Base-by-base conservation (phyloP, 92 coral and sea anemone genomes). In the Actinernus sp. region DNA sequence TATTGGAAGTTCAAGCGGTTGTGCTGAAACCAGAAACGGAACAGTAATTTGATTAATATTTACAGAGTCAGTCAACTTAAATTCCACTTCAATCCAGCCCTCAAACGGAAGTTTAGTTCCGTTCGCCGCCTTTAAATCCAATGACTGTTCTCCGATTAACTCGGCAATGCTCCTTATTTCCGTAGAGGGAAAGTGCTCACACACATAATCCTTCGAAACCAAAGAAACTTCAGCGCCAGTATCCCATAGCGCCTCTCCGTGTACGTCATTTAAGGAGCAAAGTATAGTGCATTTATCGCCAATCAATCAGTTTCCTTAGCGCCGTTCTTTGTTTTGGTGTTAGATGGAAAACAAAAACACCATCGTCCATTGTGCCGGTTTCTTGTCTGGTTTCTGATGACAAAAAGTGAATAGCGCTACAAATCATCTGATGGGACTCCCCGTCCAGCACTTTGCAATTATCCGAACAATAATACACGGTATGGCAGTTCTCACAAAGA, bases 221-320 rank as follows among this genome's bases (percentile, higher is more conserved):
- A 77, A 53, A 31, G 78, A 88, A 31, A 88, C 89, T 60, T 88
- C 88, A 36, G 88, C 78, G 24, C 79, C 86, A 0, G 88, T 82
- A 74, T 82, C 86, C 87, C 86, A 70, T 39, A 83, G 51, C 4
- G 75, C 74, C 26, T 88, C 49, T 50, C 44, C 57, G 3, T 58
- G 21, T 69, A 65, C 59, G 18, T 49, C 24, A 49, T 65, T 65
- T 1, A 63, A 22, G 25, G 29, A 7, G 38, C 73, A 87, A 11
- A 53, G 51, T 0, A 82, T 53, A 44, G 71, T 88, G 47, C 87
- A 83, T 74, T 79, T 77, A 26, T 58, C 31, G 28, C 95, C 90
- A 28, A 83, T n/a, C n/a, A n/a, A n/a, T 81, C 32, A 88, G 74
- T 44, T 72, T 78, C 8, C 66, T 63, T 13, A 88, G 63, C 55